Base-by-base conservation (phyloP, 2,888 invertebrate genomes). In the Aphodius granarius region DNA sequence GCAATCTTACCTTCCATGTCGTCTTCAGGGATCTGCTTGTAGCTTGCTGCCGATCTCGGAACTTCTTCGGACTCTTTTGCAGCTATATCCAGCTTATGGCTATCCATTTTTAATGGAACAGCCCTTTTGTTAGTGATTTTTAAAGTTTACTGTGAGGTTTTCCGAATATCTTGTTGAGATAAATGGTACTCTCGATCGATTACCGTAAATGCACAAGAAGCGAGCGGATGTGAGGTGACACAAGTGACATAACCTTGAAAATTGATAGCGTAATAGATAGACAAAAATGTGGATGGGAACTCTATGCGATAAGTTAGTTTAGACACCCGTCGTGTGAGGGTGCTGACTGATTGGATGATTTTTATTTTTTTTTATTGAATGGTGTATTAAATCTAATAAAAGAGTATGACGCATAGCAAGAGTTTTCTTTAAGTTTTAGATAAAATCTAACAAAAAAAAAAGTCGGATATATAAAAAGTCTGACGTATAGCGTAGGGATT, bases 1-100 rank as follows among this genome's bases (percentile, higher is more conserved):
- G 76, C 71, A 72, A 75, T 78, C 78, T 81, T 85, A 84, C 84
- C 86, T 89, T 91, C 91, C 87, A 89, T 86, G 84, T 90, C 91
- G 80, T 88, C 84, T 81, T 91, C 91, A 77, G 90, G 89, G 81
- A 91, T 88, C 66, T 89, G 88, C 84, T 90, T 91, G 84, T 91
- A 91, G 63, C 89, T 83, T 64, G 86, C 84, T 63, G 81, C 77
- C 17, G 82, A 81, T 74, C 84, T 81, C 64, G 82, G 80, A 22
- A 79, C 79, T 71, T 83, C 81, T 75, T 81, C 82, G 74, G 74
- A 80, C 73, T 81, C 81, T 76, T 83, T 83, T 43, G 79, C 83
- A 81, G 84, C 81, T 77, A 86, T 81, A 66, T 85, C 85, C 77
- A 86, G 87, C 76, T 90, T 90, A 80, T 88, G 89, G 78, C 88